phyloP scores from a whole-genome alignment of 2,888 invertebrate genomes.

The Lepidocyrtoides sp. region DNA sequence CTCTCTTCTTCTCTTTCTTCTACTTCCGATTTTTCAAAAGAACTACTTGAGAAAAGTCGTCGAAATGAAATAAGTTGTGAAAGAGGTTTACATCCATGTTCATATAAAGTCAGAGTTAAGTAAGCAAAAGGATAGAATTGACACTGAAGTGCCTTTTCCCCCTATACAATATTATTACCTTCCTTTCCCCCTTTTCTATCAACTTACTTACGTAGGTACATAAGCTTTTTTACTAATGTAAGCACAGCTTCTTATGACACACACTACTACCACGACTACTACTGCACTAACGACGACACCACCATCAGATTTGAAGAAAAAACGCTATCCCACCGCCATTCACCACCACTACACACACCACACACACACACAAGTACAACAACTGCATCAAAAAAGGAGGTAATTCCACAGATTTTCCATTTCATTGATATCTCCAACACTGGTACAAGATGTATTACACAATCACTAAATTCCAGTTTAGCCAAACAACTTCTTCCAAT shows the following conservation, averaged over 20 bases:
- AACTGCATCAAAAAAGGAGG: background rate
- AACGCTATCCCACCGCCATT: no score
- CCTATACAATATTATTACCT: conserved; percentile 1
- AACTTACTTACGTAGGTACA: background rate
- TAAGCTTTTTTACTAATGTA: no score
- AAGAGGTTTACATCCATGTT: conserved; percentile 62
- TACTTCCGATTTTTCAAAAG: conserved; percentile 36
- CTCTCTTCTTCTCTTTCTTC: no score
- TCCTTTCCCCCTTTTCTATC: background rate
- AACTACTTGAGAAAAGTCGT: conserved; percentile 64
- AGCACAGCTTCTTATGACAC: no score
- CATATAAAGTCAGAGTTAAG: conserved; percentile 58
- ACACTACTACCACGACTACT: no score
- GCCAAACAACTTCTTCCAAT: conserved; percentile 21
- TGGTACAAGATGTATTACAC: conserved; percentile 19
- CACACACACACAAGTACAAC: conserved; percentile 6
- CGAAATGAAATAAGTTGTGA: conserved; percentile 74
- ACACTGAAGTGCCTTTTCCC: conserved; percentile 47
- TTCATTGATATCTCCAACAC: conserved; percentile 23
- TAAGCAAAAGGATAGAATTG: conserved; percentile 51
- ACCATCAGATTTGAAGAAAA: background rate
- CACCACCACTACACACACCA: background rate
- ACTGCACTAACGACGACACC: background rate
- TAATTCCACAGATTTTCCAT: conserved; percentile 48
- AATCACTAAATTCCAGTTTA: conserved; percentile 36